These are phyloP conservation scores for Emydoidea blandingii DNA, from an alignment of 2,797 vertebrate species.

Conservation along the genomic window DNA sequence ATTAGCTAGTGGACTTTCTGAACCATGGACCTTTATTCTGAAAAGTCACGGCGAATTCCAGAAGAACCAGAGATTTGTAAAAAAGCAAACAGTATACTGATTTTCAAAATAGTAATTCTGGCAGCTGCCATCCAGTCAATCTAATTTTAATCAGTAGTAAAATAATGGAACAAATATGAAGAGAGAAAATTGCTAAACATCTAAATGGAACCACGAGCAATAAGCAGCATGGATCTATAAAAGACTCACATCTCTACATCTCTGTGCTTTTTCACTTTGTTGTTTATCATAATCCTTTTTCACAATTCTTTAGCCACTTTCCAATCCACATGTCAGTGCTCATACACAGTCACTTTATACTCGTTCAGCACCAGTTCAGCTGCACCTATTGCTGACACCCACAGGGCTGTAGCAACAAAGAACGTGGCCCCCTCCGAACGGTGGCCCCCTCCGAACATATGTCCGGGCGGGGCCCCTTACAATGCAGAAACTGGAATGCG, in stretches of 20 bases:
- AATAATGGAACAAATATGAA: neutral
- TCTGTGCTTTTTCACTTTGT: neutral
- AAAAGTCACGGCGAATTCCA: neutral
- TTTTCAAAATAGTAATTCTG: neutral
- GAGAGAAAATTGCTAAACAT: neutral
- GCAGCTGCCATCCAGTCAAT: neutral
- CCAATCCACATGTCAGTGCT: neutral
- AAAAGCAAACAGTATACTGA: neutral
- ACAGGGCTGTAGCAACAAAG: no score
- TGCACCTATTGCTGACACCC: neutral
- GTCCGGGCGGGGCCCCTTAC: no score
- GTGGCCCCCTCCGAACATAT: no score
- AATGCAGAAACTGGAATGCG: no score
- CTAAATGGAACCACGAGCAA: neutral
- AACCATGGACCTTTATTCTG: neutral
- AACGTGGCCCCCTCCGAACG: no score
- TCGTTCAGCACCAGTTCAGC: fast-evolving
- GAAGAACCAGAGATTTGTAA: neutral
- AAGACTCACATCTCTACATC: neutral
- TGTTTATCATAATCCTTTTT: neutral
- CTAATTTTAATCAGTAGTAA: neutral
- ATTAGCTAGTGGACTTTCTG: neutral
- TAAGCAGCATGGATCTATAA: neutral
- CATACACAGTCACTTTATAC: neutral
- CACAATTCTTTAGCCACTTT: neutral